Percentiles rank a stretch among this genome's conserved stretches.
These are phyloP conservation scores for Propithecus coquereli DNA, from an alignment of 2,113 vertebrate genomes.

Conservation along the genomic window DNA sequence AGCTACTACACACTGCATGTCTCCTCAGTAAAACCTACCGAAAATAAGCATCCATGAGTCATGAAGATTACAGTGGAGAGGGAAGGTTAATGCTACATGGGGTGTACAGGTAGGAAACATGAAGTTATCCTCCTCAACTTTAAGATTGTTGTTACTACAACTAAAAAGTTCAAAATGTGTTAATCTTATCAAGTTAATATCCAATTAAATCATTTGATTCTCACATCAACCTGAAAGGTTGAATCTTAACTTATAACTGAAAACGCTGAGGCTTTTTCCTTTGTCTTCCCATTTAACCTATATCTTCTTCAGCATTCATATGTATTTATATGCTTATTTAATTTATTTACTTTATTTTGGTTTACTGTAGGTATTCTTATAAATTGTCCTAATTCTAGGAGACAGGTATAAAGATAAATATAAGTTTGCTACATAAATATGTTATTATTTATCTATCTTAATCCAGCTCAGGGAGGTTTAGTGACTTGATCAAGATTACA, in stretches of 20 bases:
- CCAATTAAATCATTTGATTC: neutral
- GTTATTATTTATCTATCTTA: neutral
- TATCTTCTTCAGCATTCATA: neutral
- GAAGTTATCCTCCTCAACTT: neutral
- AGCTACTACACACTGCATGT: neutral
- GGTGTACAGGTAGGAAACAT: neutral
- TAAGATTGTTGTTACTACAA: neutral
- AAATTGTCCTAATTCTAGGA: neutral
- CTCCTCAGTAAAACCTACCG: neutral
- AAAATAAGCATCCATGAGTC: neutral
- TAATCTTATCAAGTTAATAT: neutral
- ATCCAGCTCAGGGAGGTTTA: neutral
- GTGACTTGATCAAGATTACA: neutral
- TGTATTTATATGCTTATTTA: neutral
- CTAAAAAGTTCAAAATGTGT: neutral
- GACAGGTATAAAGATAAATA: neutral
- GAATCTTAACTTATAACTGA: neutral
- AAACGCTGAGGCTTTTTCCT: neutral
- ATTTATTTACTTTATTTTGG: neutral
- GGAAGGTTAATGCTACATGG: neutral
- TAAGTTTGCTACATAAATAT: neutral
- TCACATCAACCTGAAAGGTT: neutral
- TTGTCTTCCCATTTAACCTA: neutral
- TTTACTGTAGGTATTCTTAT: neutral
- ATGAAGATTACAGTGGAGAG: neutral